phyloP scores from a whole-genome alignment of 2,888 invertebrate genomes.

The Drosophila niveifrons region DNA sequence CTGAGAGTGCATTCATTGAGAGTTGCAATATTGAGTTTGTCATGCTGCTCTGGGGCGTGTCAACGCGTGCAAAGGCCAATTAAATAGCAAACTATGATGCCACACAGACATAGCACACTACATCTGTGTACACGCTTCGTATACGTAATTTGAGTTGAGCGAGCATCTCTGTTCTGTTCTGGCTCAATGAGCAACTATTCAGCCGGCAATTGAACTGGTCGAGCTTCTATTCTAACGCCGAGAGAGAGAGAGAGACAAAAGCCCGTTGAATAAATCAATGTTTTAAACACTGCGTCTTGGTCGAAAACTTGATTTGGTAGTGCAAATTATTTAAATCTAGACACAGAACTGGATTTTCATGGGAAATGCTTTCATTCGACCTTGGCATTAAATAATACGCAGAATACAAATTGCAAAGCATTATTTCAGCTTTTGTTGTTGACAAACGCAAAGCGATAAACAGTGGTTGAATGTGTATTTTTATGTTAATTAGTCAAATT shows the following conservation, averaged over 20 bases:
- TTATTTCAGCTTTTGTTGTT: background rate
- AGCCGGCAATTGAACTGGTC: conserved; percentile 2
- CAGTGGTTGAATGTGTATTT: too few relatives aligned
- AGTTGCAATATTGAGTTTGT: conserved; percentile 7
- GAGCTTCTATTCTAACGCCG: conserved; percentile 31
- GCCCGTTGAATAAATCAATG: conserved; percentile 4
- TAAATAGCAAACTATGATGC: conserved; percentile 16
- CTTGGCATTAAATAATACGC: background rate
- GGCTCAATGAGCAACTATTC: conserved; percentile 15
- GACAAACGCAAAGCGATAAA: background rate
- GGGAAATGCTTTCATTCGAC: conserved; percentile 9
- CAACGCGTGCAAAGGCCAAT: conserved; percentile 25
- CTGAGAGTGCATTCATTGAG: conserved; percentile 2
- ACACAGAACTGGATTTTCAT: background rate
- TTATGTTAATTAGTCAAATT: too few relatives aligned
- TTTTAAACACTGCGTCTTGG: background rate
- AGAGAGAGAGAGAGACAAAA: conserved; percentile 17
- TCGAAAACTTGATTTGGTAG: conserved; percentile 1
- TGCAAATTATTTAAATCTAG: background rate
- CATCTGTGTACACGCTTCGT: conserved; percentile 10
- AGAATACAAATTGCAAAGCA: background rate
- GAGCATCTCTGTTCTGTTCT: conserved; percentile 29
- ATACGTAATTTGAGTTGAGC: conserved; percentile 32
- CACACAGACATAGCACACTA: background rate
- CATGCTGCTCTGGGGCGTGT: conserved; percentile 4